Evolutionary conservation across 2,113 vertebrate genomes (phyloP), one percentile per base, ranked within the genome.

Genomic region (Acrocephalus kingi): DNA sequence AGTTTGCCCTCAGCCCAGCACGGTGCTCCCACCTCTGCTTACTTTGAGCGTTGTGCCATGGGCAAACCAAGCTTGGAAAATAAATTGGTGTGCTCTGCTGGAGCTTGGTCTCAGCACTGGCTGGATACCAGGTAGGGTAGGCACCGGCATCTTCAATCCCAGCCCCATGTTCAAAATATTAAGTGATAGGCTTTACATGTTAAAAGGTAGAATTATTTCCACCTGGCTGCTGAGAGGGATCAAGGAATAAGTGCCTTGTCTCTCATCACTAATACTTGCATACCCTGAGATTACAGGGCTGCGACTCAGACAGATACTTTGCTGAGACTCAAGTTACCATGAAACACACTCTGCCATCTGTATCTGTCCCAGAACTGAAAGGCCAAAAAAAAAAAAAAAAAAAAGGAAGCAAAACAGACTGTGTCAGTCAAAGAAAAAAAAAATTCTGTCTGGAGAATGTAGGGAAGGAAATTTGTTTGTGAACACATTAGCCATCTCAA

Each of bases 151-250:
- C 17, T 86, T 88, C 75, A 81, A 58, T 55, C 27, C 31, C 39
- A 84, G 49, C 13, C 21, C 22, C 25, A 14, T 11, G 11, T 87
- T 79, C 52, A 63, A 89, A 95, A 91, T 33, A 35, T 62, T 76
- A 88, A 61, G n/a, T 0, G 0, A 91, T 62, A 89, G 78, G 69
- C 25, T 93, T 91, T 89, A 62, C 67, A 43, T 54, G 27, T 64
- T 87, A 91, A 91, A 96, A 89, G 37, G 81, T 25, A 76, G 84
- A 91, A 84, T 92, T 82, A 89, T 92, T 95, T 96, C 84, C 58
- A 87, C 66, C 71, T 82, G 87, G 58, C 58, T 93, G 77, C 89
- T 87, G 69, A 89, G 84, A 72, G 37, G 74, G 84, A 94, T 87
- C 77, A 81, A 67, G 59, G 61, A 93, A 9, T 72, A 63, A 81